Evolutionary conservation across 2,888 invertebrate species (phyloP).

Genomic region (Deroplatys truncata): DNA sequence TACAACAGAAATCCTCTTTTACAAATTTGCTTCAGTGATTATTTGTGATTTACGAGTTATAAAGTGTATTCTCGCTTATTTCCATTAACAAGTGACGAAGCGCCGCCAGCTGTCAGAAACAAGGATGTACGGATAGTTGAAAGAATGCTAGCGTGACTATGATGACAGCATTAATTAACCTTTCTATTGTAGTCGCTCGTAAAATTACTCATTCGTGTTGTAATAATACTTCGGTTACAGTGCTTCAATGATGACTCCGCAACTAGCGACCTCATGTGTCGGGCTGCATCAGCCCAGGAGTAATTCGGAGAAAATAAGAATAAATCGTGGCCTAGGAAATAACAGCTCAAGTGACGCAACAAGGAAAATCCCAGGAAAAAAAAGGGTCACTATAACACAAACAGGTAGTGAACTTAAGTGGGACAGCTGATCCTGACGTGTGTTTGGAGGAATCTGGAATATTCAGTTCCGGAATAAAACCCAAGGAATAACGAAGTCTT

Average conservation of each 20-base stretch:
- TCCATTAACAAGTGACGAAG: background rate
- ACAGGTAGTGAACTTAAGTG: background rate
- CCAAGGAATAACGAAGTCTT: background rate
- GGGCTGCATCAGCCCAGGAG: background rate
- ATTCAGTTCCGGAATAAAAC: background rate
- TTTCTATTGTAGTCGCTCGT: background rate
- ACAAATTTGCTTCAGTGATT: background rate
- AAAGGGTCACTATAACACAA: background rate
- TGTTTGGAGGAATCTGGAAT: background rate
- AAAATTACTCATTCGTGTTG: background rate
- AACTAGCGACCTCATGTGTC: background rate
- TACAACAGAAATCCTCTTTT: background rate
- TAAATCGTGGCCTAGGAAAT: background rate
- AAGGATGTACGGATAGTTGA: background rate
- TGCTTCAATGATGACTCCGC: background rate
- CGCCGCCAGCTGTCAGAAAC: background rate
- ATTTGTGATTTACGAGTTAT: background rate
- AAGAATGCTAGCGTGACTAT: background rate
- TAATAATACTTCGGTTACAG: background rate
- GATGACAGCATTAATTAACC: background rate
- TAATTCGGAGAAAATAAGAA: background rate
- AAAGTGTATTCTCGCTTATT: background rate
- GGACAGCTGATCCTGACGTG: background rate
- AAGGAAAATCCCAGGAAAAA: background rate
- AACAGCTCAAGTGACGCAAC: background rate